Base-by-base conservation (phyloP, 2,113 vertebrate genomes). In the Catharus fuscescens region DNA sequence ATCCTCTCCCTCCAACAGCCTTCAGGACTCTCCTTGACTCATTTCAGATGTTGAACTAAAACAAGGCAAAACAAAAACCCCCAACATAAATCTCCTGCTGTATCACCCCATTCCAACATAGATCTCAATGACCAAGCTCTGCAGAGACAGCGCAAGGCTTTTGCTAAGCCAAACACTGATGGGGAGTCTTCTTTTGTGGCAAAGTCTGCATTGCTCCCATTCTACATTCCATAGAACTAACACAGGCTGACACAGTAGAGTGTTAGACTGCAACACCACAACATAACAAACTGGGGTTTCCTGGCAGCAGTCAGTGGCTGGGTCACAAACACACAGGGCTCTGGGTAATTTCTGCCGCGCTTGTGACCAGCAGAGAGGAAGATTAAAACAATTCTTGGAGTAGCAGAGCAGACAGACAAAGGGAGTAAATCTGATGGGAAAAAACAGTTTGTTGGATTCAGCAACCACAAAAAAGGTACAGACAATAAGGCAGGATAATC, bases 311-410 rank as follows among this genome's bases (percentile, higher is more conserved):
- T 5, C 34, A 40, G 61, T 3, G 5, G 15, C 47, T 48, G 44
- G 12, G 66, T 65, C 60, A 20, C 48, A 36, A 71, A 31, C 0
- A 2, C 10, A 12, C 14, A 12, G 48, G 34, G 70, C 64, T 69
- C 44, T 2, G 2, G 40, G 64, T 20, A 5, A 1, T 57, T 84
- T 59, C 69, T 72, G 54, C 40, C 69, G 34, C 0, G 0, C 26
- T 56, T 0, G 0, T 1, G 2, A 23, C 20, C n/a, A 77, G 31
- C 48, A 36, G 29, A 88, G 44, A 59, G 5, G 5, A 57, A 36
- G 23, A 19, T 32, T 40, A 42, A 71, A 80, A 80, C 19, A 18
- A 19, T 38, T 60, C 65, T 12, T 20, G 50, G 40, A 88, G 29
- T 14, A 44, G 40, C 26, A 32, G 2, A 23, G 54, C 32, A 67